Evolutionary conservation across 2,888 invertebrate species (phyloP).

Genomic region (Sylvicola fuscatus): DNA sequence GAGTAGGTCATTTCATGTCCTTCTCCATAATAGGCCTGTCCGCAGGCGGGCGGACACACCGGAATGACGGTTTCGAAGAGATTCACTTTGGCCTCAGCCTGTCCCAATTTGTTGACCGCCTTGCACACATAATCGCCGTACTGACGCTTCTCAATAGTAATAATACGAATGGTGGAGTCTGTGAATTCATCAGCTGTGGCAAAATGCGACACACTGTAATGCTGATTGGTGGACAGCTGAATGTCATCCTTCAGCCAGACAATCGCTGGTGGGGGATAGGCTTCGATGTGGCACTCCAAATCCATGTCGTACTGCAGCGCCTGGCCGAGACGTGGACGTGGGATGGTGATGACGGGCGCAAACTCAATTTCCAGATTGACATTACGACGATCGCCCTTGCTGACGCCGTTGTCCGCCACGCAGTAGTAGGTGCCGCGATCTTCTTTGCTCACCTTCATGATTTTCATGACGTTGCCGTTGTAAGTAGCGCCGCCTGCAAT

Average conservation of each 20-base stretch:
- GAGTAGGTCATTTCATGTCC: conserved; percentile 18
- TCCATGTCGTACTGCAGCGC: conserved; percentile 89
- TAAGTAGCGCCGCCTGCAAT: conserved; percentile 23
- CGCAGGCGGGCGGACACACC: conserved; percentile 84
- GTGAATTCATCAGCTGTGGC: conserved; percentile 84
- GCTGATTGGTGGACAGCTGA: conserved; percentile 71
- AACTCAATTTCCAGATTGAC: conserved; percentile 83
- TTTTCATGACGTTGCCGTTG: conserved; percentile 63
- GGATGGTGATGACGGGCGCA: conserved; percentile 67
- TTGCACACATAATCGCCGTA: conserved; percentile 72
- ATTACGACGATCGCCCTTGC: conserved; percentile 63
- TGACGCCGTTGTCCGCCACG: conserved; percentile 77
- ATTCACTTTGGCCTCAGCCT: conserved; percentile 57
- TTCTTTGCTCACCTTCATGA: conserved; percentile 59
- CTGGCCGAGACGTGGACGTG: conserved; percentile 60
- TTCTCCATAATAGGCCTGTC: conserved; percentile 19
- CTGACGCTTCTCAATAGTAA: conserved; percentile 78
- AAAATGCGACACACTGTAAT: conserved; percentile 77
- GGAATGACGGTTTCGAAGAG: conserved; percentile 79
- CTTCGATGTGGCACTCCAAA: conserved; percentile 83
- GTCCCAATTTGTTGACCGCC: conserved; percentile 73
- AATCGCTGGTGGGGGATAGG: conserved; percentile 85
- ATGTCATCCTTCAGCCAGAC: conserved; percentile 75
- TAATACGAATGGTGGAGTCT: conserved; percentile 71
- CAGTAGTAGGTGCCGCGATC: conserved; percentile 88